These are phyloP conservation scores for Gallinago undulata DNA, from an alignment of 2,113 vertebrate genomes.

Conservation along the genomic window DNA sequence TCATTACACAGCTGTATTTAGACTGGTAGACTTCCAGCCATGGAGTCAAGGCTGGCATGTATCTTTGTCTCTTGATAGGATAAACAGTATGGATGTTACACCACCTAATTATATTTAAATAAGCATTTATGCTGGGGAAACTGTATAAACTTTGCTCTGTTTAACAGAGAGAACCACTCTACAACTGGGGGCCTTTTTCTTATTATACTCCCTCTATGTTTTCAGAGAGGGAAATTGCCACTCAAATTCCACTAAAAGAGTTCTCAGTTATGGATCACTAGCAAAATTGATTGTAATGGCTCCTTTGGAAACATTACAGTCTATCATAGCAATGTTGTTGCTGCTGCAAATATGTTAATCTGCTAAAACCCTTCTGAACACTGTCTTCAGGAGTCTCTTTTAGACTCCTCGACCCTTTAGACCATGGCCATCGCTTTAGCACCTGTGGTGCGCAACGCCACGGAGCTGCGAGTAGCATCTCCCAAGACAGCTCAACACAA, in stretches of 20 bases:
- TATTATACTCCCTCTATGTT: neutral
- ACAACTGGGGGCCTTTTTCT: neutral
- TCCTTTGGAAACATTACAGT: slow-evolving; percentile 53
- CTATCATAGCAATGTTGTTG: neutral
- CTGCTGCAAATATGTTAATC: slow-evolving; percentile 13
- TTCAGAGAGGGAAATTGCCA: slow-evolving; percentile 8
- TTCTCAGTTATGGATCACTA: slow-evolving; percentile 49
- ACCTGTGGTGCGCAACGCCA: neutral
- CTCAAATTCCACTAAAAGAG: slow-evolving; percentile 34
- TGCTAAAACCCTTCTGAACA: slow-evolving; percentile 31
- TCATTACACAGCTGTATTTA: slow-evolving; percentile 4
- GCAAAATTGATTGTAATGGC: slow-evolving; percentile 52
- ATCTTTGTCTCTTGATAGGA: neutral
- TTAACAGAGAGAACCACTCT: neutral
- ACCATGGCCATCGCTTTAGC: neutral
- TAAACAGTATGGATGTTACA: neutral
- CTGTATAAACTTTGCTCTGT: neutral
- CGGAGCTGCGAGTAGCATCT: neutral
- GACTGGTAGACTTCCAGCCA: neutral
- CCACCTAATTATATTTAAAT: neutral
- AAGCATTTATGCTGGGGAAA: neutral
- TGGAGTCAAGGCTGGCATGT: neutral
- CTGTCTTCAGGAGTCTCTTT: neutral
- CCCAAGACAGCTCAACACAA: neutral
- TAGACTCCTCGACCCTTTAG: neutral